phyloP scores from a whole-genome alignment of 2,113 vertebrate species.

The Alligator sinensis region DNA sequence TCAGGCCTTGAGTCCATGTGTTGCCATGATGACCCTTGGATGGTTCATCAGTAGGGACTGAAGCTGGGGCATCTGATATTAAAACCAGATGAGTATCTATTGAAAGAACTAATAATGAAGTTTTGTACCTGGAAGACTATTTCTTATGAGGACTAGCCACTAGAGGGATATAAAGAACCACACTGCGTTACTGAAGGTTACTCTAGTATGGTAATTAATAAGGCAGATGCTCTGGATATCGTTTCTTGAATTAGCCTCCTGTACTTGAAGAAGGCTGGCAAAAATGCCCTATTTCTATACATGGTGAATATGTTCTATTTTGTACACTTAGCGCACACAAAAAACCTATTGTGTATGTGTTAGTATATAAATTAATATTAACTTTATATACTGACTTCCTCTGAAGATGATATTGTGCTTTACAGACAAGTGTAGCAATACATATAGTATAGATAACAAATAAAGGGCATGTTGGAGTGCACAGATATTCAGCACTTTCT shows the following conservation, averaged over 20 bases:
- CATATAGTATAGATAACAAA: background rate
- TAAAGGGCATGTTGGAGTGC: background rate
- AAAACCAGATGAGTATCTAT: background rate
- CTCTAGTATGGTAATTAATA: slow-evolving; percentile 72
- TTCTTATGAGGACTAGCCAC: slow-evolving; percentile 57
- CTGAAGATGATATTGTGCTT: background rate
- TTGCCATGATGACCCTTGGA: background rate
- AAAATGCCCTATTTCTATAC: slow-evolving; percentile 63
- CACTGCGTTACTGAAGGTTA: slow-evolving; percentile 62
- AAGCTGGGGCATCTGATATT: slow-evolving; percentile 5
- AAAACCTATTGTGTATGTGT: background rate
- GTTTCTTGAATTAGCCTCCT: slow-evolving; percentile 68
- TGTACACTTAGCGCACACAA: background rate
- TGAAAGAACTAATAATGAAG: background rate
- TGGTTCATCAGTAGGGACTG: background rate
- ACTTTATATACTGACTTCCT: background rate
- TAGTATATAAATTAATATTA: background rate
- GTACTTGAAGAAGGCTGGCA: slow-evolving; percentile 60
- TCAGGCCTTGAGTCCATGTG: background rate
- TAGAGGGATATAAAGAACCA: slow-evolving; percentile 24
- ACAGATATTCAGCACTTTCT: background rate
- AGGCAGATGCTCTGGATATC: slow-evolving; percentile 69
- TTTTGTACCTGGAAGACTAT: background rate
- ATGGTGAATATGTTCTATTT: slow-evolving; percentile 26
- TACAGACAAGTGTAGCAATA: background rate